phyloP scores from a whole-genome alignment of 2,797 vertebrate species.

The Lutra lutra region DNA sequence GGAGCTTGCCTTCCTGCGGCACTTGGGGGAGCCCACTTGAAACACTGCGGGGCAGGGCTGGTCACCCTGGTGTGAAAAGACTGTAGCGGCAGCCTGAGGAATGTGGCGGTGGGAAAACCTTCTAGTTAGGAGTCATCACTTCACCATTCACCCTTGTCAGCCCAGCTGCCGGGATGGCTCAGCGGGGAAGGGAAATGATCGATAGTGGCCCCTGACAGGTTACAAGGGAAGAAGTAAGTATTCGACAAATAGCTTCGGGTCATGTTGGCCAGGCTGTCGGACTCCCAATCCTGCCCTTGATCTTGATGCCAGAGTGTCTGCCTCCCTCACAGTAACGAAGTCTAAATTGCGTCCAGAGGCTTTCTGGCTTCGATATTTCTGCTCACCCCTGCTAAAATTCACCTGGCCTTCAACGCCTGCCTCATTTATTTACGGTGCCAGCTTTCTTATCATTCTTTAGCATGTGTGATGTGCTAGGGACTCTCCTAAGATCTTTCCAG shows the following conservation, averaged over 20 bases:
- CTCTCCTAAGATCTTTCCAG: neutral
- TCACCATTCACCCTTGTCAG: neutral
- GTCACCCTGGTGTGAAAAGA: slow-evolving; percentile 10
- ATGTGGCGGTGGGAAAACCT: neutral
- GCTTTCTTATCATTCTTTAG: neutral
- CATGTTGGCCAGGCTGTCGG: neutral
- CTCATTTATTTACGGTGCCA: neutral
- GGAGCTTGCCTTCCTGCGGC: neutral
- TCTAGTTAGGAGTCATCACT: slow-evolving; percentile 47
- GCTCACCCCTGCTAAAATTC: neutral
- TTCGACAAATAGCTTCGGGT: neutral
- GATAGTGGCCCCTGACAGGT: neutral
- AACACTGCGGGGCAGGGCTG: neutral
- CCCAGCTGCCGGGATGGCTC: neutral
- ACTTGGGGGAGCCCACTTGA: neutral
- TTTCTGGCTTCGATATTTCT: neutral
- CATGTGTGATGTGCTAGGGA: neutral
- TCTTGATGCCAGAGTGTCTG: neutral
- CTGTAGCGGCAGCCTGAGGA: neutral
- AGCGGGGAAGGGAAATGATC: neutral
- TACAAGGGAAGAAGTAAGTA: neutral
- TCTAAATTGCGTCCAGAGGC: neutral
- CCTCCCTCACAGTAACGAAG: neutral
- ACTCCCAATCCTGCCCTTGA: neutral
- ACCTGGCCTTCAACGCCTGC: neutral